Evolutionary conservation across 2,113 vertebrate species (phyloP).

Genomic region (Nothobranchius kuhntae): DNA sequence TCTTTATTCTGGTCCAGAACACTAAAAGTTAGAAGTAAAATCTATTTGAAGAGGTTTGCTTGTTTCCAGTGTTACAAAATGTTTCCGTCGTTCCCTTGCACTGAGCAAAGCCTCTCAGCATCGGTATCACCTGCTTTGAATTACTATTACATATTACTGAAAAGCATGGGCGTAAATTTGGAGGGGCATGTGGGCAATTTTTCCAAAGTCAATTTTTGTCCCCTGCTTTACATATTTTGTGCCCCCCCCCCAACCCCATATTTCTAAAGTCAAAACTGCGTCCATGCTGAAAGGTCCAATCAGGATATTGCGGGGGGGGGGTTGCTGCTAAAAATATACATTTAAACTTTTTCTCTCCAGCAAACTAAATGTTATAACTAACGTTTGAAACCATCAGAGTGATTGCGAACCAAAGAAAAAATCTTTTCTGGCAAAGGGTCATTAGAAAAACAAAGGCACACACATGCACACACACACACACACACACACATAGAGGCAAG

Average conservation of each 20-base stretch:
- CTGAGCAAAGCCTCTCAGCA: too few species aligned
- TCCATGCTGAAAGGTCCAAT: too few species aligned
- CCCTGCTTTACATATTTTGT: too few species aligned
- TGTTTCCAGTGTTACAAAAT: not conserved
- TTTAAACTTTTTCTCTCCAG: not conserved
- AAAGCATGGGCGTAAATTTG: too few species aligned
- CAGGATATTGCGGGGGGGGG: too few species aligned
- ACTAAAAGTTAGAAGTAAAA: not conserved
- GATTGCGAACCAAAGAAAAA: not conserved
- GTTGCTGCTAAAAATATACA: not conserved
- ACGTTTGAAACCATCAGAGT: not conserved
- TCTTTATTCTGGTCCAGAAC: not conserved
- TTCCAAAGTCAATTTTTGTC: too few species aligned
- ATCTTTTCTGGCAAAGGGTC: slow-evolving; percentile 19
- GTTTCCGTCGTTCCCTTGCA: not conserved
- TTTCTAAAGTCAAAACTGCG: too few species aligned
- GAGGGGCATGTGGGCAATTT: too few species aligned
- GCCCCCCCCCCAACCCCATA: too few species aligned
- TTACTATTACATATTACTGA: not conserved
- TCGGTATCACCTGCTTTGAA: not conserved
- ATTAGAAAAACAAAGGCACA: not conserved
- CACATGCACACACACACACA: not conserved
- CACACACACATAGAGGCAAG: not conserved
- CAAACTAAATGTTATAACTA: too few species aligned
- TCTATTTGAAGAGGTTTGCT: not conserved